These are phyloP conservation scores for Dicyrtomina minuta DNA, from an alignment of 2,888 invertebrate genomes.

Conservation along the genomic window DNA sequence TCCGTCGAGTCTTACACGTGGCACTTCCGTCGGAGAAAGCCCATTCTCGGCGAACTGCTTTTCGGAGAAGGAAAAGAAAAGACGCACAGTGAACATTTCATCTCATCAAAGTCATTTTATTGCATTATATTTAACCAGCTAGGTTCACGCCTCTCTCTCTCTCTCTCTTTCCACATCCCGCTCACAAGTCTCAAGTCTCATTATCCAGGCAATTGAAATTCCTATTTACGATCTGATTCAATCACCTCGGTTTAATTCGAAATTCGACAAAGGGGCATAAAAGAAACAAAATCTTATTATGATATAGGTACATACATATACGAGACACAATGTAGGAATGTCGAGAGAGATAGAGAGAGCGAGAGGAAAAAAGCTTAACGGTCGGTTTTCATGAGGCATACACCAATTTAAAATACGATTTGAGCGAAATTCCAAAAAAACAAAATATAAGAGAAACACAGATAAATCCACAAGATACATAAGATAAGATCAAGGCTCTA, in stretches of 20 bases:
- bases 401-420: too few relatives aligned
- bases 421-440: too few relatives aligned
- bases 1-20: constrained; percentile 51
- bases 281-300: constrained; percentile 4
- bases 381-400: too few relatives aligned
- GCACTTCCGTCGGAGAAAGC: constrained; percentile 49
- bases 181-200: not conserved
- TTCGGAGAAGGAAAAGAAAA: constrained; percentile 10
- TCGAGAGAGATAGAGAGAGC: too few relatives aligned
- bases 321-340: too few relatives aligned
- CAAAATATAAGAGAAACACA: too few relatives aligned
- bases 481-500: too few relatives aligned
- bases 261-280: constrained; percentile 18
- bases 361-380: too few relatives aligned
- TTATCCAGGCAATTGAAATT: constrained; percentile 23
- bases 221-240: constrained; percentile 35
- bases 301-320: too few relatives aligned
- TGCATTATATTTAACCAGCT: constrained; percentile 26
- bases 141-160: not conserved
- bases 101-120: constrained; percentile 25
- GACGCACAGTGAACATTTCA: constrained; percentile 29
- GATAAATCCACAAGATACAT: too few relatives aligned
- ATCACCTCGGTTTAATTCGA: constrained; percentile 33
- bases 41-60: constrained; percentile 45
- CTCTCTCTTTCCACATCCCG: not conserved